phyloP scores from a whole-genome alignment of 2,888 invertebrate species.

The Drosophila eohydei region DNA sequence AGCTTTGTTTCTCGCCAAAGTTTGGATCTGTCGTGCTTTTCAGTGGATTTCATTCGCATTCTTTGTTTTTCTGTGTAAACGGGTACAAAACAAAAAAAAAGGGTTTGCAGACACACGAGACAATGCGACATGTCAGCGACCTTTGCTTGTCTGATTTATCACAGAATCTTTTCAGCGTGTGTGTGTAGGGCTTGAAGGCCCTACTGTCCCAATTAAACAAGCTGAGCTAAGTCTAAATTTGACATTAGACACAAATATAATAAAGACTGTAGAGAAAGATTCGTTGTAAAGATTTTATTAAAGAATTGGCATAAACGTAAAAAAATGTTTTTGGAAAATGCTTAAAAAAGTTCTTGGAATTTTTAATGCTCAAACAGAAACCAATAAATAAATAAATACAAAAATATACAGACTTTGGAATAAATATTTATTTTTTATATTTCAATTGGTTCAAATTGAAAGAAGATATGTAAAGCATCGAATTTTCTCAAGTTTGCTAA shows the following conservation, averaged over 20 bases:
- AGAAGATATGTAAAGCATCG: not conserved
- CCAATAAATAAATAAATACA: not conserved
- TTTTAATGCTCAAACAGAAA: not conserved
- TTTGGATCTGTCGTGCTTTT: slow-evolving; percentile 37
- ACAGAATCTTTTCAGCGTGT: slow-evolving; percentile 30
- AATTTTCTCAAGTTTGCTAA: no score
- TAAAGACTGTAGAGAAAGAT: not conserved
- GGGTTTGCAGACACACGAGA: slow-evolving; percentile 38
- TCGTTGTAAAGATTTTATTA: not conserved
- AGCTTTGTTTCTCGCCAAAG: slow-evolving; percentile 49
- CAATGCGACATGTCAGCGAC: slow-evolving; percentile 72
- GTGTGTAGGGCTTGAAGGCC: slow-evolving; percentile 24
- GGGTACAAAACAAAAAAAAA: slow-evolving; percentile 29
- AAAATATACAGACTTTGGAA: no score
- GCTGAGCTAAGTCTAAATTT: not conserved
- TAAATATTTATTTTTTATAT: not conserved
- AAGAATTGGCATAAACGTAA: not conserved
- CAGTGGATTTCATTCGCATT: slow-evolving; percentile 38
- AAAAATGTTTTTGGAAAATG: not conserved
- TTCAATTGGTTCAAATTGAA: not conserved
- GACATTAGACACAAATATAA: not conserved
- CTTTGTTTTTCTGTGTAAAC: slow-evolving; percentile 30
- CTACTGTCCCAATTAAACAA: slow-evolving; percentile 38
- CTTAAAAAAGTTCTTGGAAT: not conserved
- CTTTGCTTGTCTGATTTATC: slow-evolving; percentile 55